Base-by-base conservation (phyloP, 2,797 vertebrate species). In the Salmo trutta region DNA sequence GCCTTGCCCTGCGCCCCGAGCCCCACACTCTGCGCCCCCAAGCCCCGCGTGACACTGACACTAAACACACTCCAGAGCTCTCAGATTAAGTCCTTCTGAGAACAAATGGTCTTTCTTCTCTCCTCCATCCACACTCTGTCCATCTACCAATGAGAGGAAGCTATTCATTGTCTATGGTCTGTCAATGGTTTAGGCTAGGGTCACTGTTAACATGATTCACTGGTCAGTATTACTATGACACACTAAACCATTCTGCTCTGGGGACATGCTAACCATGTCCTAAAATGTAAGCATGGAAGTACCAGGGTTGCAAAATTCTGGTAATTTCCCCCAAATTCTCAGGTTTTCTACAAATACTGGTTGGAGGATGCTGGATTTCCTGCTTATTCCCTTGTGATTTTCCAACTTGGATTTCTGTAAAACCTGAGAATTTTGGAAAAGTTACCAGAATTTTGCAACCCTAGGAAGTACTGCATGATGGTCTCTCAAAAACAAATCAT, bases 51-150 rank as follows among this genome's bases (percentile, higher is more conserved):
- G 81, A 21, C 65, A 52, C 21, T 80, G 82, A 92, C 89, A 80
- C 77, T 77, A 83, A 88, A 84, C 86, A 87, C 77, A 88, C 29
- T 27, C 85, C 84, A 73, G 71, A 41, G 74, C 65, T 89, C 82
- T 81, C 72, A 77, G 77, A 71, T 74, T 56, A 83, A 86, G 77
- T 77, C 76, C 77, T 52, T 56, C 54, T 31, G 79, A 88, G 84
- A 82, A 92, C 91, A 92, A 90, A 75, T 3, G 78, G 80, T 27
- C 89, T 89, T 90, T 93, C 84, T 91, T 85, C 81, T 33, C 0
- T 69, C 79, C 79, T 75, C 73, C 74, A 68, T 81, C 41, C 52
- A 76, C 73, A 56, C 29, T 73, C 75, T 14, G 66, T 74, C 24
- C 68, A 70, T 54, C 24, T 19, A 77, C 52, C 74, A 17, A 6